These are phyloP conservation scores for Cabera pusaria DNA, from an alignment of 2,888 invertebrate species.

Conservation along the genomic window DNA sequence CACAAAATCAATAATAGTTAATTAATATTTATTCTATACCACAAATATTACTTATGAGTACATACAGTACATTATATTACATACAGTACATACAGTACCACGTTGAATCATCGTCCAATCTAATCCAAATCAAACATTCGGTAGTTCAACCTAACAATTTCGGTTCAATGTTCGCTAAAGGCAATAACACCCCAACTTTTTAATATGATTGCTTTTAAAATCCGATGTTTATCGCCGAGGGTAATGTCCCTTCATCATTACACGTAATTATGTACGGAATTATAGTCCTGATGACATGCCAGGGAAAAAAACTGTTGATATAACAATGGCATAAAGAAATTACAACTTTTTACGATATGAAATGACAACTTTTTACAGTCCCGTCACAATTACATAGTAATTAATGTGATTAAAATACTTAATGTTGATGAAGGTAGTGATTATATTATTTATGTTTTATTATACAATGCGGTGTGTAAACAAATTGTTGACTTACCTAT, in stretches of 20 bases:
- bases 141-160: background rate
- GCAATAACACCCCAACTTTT: slow-evolving; percentile 22
- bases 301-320: slow-evolving; percentile 36
- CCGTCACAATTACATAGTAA: slow-evolving; percentile 20
- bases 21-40: no score
- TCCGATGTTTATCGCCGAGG: slow-evolving; percentile 53
- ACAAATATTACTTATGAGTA: no score
- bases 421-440: background rate
- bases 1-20: no score
- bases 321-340: slow-evolving; percentile 40
- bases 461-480: no score
- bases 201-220: slow-evolving; percentile 43
- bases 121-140: background rate
- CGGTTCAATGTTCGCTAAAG: background rate
- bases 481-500: no score
- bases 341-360: slow-evolving; percentile 38
- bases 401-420: slow-evolving; percentile 6
- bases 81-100: no score
- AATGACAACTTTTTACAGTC: slow-evolving; percentile 38
- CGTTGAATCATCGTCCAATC: no score
- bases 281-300: slow-evolving; percentile 42
- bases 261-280: slow-evolving; percentile 55
- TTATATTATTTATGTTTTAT: no score
- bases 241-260: slow-evolving; percentile 59
- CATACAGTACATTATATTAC: no score